Percentiles rank a stretch among this genome's conserved stretches.
Evolutionary conservation across 1,140 invertebrate species (phyloP).

Genomic region (Gerris buenoi): DNA sequence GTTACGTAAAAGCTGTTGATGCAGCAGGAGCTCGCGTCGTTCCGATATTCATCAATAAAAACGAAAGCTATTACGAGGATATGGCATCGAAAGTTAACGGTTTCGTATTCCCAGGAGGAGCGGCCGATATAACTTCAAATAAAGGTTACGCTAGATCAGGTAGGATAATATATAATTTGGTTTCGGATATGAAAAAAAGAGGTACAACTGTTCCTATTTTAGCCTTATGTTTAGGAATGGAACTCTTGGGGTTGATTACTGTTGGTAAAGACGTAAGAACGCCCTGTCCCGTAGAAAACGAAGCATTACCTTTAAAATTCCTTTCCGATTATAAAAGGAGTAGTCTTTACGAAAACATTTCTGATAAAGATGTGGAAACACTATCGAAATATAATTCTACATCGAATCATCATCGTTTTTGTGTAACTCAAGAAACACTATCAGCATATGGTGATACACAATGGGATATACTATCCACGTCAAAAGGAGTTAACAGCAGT

Average conservation of each 20-base stretch:
- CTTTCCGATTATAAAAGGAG: background rate
- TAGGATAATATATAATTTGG: background rate
- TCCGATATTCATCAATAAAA: constrained; percentile 39
- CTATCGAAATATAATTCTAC: background rate
- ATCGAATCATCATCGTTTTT: background rate
- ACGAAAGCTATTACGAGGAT: constrained; percentile 11
- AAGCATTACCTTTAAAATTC: background rate
- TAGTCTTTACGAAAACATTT: background rate
- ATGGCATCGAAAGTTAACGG: background rate
- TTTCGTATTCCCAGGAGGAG: background rate
- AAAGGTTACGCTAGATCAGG: background rate
- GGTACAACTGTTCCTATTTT: background rate
- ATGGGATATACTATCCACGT: background rate
- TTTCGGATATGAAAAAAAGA: background rate
- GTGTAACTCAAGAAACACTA: background rate
- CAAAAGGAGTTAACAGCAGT: background rate
- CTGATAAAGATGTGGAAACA: background rate
- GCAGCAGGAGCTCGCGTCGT: constrained; percentile 61
- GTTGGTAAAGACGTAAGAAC: background rate
- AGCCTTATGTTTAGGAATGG: background rate
- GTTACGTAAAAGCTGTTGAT: constrained; percentile 75
- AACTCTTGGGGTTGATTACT: background rate
- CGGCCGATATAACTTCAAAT: background rate
- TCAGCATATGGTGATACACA: background rate
- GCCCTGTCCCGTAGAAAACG: background rate